These are phyloP conservation scores for Tapirus terrestris DNA, from an alignment of 2,113 vertebrate species.

Conservation along the genomic window DNA sequence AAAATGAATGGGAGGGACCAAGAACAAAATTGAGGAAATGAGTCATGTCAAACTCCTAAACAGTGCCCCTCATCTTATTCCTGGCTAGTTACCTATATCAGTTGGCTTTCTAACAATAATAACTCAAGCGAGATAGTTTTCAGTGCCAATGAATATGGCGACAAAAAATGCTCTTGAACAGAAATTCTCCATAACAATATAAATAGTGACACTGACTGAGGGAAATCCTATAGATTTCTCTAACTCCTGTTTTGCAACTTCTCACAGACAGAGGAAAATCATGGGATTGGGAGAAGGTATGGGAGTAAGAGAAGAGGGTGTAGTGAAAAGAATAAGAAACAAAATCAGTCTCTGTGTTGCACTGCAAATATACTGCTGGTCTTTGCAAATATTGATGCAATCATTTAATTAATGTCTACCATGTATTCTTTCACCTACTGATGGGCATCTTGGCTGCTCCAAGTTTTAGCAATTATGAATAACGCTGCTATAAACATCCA, in stretches of 20 bases:
- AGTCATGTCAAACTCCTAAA: too few relatives aligned
- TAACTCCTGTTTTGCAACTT: background rate
- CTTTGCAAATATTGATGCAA: background rate
- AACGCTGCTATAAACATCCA: too few relatives aligned
- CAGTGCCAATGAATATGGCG: background rate
- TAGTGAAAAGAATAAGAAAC: background rate
- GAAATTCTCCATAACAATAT: background rate
- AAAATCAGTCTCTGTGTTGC: background rate
- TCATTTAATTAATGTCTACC: background rate
- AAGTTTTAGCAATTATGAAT: too few relatives aligned
- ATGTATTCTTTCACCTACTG: too few relatives aligned
- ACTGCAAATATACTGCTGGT: background rate
- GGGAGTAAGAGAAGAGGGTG: too few relatives aligned
- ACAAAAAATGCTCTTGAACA: background rate
- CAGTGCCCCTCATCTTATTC: background rate
- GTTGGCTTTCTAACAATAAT: background rate
- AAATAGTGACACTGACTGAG: background rate
- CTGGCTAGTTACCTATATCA: too few relatives aligned
- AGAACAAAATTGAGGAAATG: background rate
- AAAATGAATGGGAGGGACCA: background rate
- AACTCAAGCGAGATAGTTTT: background rate
- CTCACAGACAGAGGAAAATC: background rate
- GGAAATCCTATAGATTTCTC: background rate
- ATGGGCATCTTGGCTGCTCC: too few relatives aligned
- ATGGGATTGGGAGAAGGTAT: background rate